phyloP scores from a whole-genome alignment of 2,797 vertebrate species.

The Silurus aristotelis region DNA sequence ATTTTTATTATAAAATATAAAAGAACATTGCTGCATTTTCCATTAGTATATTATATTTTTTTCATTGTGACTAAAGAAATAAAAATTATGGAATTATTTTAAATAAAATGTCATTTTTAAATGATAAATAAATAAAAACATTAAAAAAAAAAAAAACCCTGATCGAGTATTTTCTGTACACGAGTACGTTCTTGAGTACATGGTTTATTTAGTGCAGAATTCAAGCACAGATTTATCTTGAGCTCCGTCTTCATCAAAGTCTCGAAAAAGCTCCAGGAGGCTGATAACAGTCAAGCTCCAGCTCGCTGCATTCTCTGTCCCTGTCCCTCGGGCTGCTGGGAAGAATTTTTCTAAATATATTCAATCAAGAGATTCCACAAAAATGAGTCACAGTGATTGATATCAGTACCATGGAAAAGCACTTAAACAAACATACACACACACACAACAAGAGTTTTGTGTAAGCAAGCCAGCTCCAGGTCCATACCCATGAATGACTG shows the following conservation, averaged over 20 bases:
- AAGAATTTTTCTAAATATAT: not conserved
- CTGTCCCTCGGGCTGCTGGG: not conserved
- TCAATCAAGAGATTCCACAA: not conserved
- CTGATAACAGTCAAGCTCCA: not conserved
- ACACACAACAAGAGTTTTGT: not conserved
- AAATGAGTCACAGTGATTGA: not conserved
- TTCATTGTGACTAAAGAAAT: too few species aligned
- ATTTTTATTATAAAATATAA: too few species aligned
- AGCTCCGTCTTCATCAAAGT: not conserved
- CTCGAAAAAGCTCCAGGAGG: not conserved
- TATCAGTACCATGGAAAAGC: not conserved
- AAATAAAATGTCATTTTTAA: too few species aligned
- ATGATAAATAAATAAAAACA: too few species aligned
- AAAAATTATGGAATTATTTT: too few species aligned
- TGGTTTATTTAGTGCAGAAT: not conserved
- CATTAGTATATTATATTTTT: too few species aligned
- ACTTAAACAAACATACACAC: not conserved
- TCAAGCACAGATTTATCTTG: not conserved
- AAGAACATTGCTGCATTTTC: too few species aligned
- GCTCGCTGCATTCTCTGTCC: not conserved
- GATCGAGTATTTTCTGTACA: too few species aligned
- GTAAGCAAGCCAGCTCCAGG: conserved; percentile 2
- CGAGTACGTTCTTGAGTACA: too few species aligned
- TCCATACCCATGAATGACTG: conserved; percentile 51
- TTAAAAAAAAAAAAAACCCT: too few species aligned